Evolutionary conservation across 2,888 invertebrate genomes (phyloP).

Genomic region (Meteorus colon): DNA sequence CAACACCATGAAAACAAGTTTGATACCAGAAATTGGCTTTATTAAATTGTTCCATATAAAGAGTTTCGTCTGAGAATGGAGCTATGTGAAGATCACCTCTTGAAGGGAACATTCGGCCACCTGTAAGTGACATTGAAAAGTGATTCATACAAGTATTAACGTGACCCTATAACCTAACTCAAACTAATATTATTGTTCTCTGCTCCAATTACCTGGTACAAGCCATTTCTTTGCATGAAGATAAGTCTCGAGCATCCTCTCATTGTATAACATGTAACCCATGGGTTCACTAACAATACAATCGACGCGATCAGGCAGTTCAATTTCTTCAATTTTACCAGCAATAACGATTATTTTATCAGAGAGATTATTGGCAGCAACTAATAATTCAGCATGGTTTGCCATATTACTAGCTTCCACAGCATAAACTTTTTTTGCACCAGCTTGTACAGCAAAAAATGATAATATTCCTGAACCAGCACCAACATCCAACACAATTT

Average conservation of each 20-base stretch:
- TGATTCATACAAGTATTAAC: conserved; percentile 6
- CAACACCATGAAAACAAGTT: conserved; percentile 97
- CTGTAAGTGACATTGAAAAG: conserved; percentile 61
- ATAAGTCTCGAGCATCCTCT: conserved; percentile 98
- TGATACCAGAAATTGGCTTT: conserved; percentile 99
- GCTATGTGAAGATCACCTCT: conserved; percentile 97
- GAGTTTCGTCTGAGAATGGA: conserved; percentile 97
- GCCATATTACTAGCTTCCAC: conserved; percentile 99
- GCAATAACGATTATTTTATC: conserved; percentile 94
- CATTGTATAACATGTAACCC: conserved; percentile 99
- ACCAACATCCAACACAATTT: conserved; percentile 97
- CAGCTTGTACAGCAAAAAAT: conserved; percentile 98
- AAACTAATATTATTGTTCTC: not conserved
- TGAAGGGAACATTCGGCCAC: conserved; percentile 97
- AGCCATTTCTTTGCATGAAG: conserved; percentile 99
- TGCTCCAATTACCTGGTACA: conserved; percentile 78
- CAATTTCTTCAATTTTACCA: conserved; percentile 98
- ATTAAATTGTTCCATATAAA: conserved; percentile 98
- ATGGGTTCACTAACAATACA: conserved; percentile 99
- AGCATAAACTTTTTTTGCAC: conserved; percentile 96
- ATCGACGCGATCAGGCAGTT: conserved; percentile 95
- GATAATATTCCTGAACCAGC: conserved; percentile 99
- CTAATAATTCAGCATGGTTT: conserved; percentile 92
- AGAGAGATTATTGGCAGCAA: conserved; percentile 90
- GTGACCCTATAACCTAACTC: not conserved